Evolutionary conservation across 2,113 vertebrate species (phyloP), one percentile per base, ranked within the genome.

Genomic region (Oncorhynchus clarkii): DNA sequence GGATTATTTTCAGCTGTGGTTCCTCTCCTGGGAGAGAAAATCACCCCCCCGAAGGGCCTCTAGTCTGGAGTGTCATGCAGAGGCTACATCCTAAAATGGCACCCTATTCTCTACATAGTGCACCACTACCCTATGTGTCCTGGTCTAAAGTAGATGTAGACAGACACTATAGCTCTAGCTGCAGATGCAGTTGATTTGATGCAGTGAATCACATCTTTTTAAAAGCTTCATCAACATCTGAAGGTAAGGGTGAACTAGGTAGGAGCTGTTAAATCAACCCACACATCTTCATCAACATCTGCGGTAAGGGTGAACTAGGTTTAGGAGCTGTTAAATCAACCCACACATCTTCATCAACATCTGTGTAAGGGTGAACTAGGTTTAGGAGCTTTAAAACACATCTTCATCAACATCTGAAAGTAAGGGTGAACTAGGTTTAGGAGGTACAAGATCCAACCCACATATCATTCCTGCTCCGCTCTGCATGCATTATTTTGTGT

Each of bases 1-100:
- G 86, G 85, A 92, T 92, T 86, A 73, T 77, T 85, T 86, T 79
- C 90, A 92, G 89, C 86, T 92, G 92, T 80, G 74, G 51, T 54
- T 68, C 34, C 4, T 84, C 72, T 73, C 31, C 31, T 71, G 39
- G n/a, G 74, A 72, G 22, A 54, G 14, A 49, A 5, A 16, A 22
- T 39, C 7, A 39, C 7, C 49, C 14, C 49, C 49, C 14, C 1
- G 12, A 51, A 16, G 14, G 49, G 49, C 49, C 11, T 51, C 14
- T 14, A 12, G 49, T 51, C 49, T 14, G 4, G 3, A 51, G 49
- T 13, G 14, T 16, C 49, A 51, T 14, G 9, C 34, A 39, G 34
- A 2, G 8, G 34, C 8, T 39, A 9, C 34, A 39, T 51, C 12
- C 49, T 14, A 4, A 16, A 16, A 54, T 54, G 14, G 12, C 51